Evolutionary conservation across 1,140 invertebrate species (phyloP).

Genomic region (Metopolophium dirhodum): DNA sequence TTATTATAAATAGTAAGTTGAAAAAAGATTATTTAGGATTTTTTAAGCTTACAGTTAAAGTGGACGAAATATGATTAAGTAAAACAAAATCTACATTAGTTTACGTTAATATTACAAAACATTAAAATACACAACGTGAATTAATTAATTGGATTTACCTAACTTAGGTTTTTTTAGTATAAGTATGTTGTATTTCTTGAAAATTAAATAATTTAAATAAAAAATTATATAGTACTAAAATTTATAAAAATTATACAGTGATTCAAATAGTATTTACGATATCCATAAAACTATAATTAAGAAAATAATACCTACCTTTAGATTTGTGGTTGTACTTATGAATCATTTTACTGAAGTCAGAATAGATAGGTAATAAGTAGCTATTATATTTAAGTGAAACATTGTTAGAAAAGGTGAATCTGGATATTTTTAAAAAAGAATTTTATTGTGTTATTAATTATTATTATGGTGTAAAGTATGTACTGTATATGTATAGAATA

Average conservation of each 20-base stretch:
- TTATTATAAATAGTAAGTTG: not conserved
- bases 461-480: not conserved
- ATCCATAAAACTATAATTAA: not conserved
- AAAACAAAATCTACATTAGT: not conserved
- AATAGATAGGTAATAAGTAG: not conserved
- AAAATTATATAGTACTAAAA: not conserved
- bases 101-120: not conserved
- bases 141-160: not conserved
- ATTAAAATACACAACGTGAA: not conserved
- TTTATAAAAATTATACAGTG: not conserved
- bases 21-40: not conserved
- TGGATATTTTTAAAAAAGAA: not conserved
- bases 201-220: not conserved
- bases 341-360: not conserved
- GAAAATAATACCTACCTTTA: not conserved
- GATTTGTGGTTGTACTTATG: not conserved
- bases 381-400: not conserved
- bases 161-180: not conserved
- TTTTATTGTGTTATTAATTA: no score
- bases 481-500: no score
- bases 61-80: not conserved
- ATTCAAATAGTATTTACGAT: not conserved
- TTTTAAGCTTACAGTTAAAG: not conserved
- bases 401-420: not conserved
- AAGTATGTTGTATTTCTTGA: not conserved